Conservation (phyloP, 2,888 invertebrate species). For the Zygothrica quintamaculata region DNA sequence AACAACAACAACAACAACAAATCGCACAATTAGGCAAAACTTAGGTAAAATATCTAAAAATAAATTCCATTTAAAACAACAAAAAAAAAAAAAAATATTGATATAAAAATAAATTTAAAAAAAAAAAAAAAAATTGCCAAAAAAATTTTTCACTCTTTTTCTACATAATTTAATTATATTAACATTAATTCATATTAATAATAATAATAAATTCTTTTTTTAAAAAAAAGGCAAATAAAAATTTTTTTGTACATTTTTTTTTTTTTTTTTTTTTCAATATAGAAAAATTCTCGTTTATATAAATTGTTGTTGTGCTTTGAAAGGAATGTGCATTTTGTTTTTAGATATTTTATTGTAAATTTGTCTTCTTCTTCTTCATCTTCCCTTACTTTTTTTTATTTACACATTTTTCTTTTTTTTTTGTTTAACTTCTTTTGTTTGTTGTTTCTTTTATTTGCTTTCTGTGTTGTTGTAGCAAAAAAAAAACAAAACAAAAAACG, state of each 20-base stretch:
- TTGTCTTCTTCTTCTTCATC: constrained; percentile 30
- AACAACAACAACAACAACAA: constrained; percentile 45
- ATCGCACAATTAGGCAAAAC: constrained; percentile 71
- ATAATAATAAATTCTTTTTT: constrained; percentile 30
- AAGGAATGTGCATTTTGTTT: constrained; percentile 78
- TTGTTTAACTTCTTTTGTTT: constrained; percentile 58
- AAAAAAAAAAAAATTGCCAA: constrained; percentile 38
- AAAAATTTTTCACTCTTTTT: constrained; percentile 41
- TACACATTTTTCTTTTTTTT: background rate
- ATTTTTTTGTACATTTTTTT: constrained; percentile 7
- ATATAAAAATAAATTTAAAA: constrained; percentile 10
- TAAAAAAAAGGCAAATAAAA: constrained; percentile 27
- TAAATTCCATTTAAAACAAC: constrained; percentile 71
- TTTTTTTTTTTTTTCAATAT: constrained; percentile 30
- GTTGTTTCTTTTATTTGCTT: constrained; percentile 62
- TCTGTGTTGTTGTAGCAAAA: constrained; percentile 64
- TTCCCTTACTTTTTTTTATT: background rate
- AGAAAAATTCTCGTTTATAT: constrained; percentile 51
- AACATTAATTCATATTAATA: constrained; percentile 37
- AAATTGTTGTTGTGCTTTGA: constrained; percentile 68
- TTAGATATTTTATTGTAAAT: constrained; percentile 78
- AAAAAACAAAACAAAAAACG: constrained; percentile 16
- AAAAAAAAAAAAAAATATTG: constrained; percentile 41
- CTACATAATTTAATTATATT: constrained; percentile 54
- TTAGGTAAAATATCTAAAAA: constrained; percentile 83